phyloP scores from a whole-genome alignment of 2,113 vertebrate species.

The Symphodus melops region DNA sequence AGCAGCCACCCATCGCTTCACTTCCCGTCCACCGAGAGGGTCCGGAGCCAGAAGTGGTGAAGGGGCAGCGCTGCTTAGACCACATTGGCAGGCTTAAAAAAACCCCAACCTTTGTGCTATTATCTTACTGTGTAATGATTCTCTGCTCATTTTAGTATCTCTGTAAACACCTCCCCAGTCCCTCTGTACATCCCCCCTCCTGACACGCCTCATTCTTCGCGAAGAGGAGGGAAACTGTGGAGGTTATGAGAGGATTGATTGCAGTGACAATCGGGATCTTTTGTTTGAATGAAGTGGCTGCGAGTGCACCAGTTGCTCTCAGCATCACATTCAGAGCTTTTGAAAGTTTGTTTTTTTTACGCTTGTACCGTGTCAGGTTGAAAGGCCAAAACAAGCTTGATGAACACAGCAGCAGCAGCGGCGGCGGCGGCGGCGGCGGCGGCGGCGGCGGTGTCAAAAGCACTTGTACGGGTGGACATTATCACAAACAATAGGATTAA shows the following conservation, averaged over 20 bases:
- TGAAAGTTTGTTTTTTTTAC: neutral
- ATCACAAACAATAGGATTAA: constrained; percentile 80
- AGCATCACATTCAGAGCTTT: constrained; percentile 6
- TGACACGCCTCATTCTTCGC: constrained; percentile 2
- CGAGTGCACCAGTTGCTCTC: constrained; percentile 30
- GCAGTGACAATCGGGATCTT: constrained; percentile 45
- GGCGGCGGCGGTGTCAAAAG: constrained; percentile 60
- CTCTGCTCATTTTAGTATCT: constrained; percentile 48
- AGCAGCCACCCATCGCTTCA: constrained; percentile 67
- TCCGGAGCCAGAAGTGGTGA: constrained; percentile 53
- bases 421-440: constrained; percentile 10
- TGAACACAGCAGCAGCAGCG: constrained; percentile 32
- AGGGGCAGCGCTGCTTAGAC: constrained; percentile 31
- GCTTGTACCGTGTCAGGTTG: constrained; percentile 38
- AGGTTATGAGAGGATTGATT: constrained; percentile 65
- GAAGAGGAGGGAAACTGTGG: constrained; percentile 25
- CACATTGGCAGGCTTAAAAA: constrained; percentile 23
- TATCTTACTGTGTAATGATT: constrained; percentile 30
- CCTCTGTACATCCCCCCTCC: constrained; percentile 8
- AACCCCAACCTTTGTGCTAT: constrained; percentile 5
- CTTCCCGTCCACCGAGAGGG: constrained; percentile 65
- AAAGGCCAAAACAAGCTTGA: constrained; percentile 51
- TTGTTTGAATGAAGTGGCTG: constrained; percentile 57
- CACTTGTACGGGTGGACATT: constrained; percentile 50
- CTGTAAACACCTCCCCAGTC: constrained; percentile 37